Percentiles rank a stretch among this genome's conserved stretches.
Conservation (phyloP, 2,888 invertebrate genomes). For the Hyalella azteca region DNA sequence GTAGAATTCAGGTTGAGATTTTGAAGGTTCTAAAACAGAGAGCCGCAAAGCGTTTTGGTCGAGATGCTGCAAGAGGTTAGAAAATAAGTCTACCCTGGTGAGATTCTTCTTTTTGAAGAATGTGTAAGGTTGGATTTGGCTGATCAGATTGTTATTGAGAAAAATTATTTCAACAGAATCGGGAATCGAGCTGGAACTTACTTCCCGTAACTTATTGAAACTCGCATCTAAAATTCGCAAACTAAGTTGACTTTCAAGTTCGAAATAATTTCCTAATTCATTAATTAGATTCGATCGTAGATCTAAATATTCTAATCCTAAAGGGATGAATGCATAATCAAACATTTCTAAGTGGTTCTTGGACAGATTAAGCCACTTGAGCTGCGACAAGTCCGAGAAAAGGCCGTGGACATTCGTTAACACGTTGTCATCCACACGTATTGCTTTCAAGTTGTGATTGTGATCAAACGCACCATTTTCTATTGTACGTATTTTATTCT, state of each 20-base stretch:
- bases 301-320: slow-evolving; percentile 79
- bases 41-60: slow-evolving; percentile 76
- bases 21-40: slow-evolving; percentile 71
- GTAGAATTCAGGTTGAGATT: slow-evolving; percentile 78
- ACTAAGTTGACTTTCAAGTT: slow-evolving; percentile 79
- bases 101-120: slow-evolving; percentile 74
- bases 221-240: slow-evolving; percentile 76
- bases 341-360: slow-evolving; percentile 71
- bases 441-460: slow-evolving; percentile 78
- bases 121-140: slow-evolving; percentile 72
- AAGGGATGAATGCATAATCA: slow-evolving; percentile 79
- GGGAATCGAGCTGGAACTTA: slow-evolving; percentile 81
- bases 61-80: slow-evolving; percentile 75
- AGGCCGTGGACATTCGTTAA: slow-evolving; percentile 79
- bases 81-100: slow-evolving; percentile 77
- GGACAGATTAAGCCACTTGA: slow-evolving; percentile 65
- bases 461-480: slow-evolving; percentile 79
- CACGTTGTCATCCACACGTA: slow-evolving; percentile 81
- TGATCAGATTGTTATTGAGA: slow-evolving; percentile 73
- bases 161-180: slow-evolving; percentile 80
- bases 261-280: slow-evolving; percentile 83
- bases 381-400: slow-evolving; percentile 72
- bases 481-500: slow-evolving; percentile 80
- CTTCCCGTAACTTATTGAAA: slow-evolving; percentile 79
- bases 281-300: slow-evolving; percentile 82